phyloP scores from a whole-genome alignment of 2,888 invertebrate species.

The Cyclophora punctaria region DNA sequence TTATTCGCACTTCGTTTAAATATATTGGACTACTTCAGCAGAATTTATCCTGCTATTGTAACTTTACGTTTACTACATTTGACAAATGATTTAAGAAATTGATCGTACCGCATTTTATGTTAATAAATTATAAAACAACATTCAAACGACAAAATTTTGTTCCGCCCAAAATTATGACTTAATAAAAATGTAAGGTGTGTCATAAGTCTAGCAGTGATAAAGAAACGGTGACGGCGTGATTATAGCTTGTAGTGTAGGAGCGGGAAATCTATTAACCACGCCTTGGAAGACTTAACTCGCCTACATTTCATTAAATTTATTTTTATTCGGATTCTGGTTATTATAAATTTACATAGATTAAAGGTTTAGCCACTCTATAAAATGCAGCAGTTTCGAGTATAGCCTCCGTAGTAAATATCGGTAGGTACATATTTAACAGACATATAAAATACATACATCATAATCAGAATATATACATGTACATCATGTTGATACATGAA shows the following conservation, averaged over 20 bases:
- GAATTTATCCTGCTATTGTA: no score
- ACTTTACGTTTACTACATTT: no score
- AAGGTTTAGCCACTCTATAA: no score
- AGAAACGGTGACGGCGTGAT: constrained; percentile 41
- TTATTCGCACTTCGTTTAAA: constrained; percentile 25
- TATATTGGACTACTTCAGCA: constrained; percentile 15
- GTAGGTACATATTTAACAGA: not conserved
- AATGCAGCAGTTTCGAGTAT: no score
- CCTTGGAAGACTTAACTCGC: constrained; percentile 12
- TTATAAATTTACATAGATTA: no score
- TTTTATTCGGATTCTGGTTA: no score
- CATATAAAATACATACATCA: constrained; percentile 1
- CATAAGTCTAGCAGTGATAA: constrained; percentile 55
- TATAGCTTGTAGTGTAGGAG: constrained; percentile 31
- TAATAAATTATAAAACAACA: constrained; percentile 29
- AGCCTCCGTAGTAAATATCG: no score
- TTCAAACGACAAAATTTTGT: constrained; percentile 36
- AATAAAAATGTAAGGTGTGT: constrained; percentile 48
- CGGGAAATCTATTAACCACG: constrained; percentile 55
- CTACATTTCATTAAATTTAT: no score
- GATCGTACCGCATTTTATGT: no score
- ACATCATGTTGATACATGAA: no score
- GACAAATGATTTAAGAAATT: no score
- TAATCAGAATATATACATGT: not conserved
- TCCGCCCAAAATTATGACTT: constrained; percentile 59